phyloP scores from a whole-genome alignment of 1,140 invertebrate genomes.

The Portunus trituberculatus region DNA sequence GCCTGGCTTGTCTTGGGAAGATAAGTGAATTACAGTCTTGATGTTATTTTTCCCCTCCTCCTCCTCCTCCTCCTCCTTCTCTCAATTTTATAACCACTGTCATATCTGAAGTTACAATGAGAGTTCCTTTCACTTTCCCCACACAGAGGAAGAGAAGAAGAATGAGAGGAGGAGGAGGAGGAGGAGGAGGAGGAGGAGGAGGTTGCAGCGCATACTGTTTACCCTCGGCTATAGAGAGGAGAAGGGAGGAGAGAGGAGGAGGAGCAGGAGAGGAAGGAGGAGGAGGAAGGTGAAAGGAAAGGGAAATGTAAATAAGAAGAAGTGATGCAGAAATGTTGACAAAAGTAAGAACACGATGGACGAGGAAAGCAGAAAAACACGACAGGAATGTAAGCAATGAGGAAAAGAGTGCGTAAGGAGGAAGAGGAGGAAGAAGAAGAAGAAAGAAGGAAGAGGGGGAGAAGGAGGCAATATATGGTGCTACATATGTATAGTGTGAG shows the following conservation, averaged over 20 bases:
- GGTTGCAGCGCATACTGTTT: background rate
- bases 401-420: background rate
- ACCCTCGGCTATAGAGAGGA: constrained; percentile 24
- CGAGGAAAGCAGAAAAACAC: too few relatives aligned
- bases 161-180: background rate
- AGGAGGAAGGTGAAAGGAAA: background rate
- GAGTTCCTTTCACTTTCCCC: background rate
- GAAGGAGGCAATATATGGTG: too few relatives aligned
- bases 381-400: too few relatives aligned
- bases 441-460: too few relatives aligned
- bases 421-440: background rate
- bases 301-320: background rate
- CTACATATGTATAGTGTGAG: background rate
- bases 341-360: too few relatives aligned
- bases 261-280: background rate
- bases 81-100: background rate
- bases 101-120: too few relatives aligned
- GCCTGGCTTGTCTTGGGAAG: background rate
- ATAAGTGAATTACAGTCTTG: background rate
- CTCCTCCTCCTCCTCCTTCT: background rate
- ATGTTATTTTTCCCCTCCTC: background rate
- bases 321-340: too few relatives aligned
- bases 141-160: background rate
- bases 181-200: background rate
- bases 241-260: constrained; percentile 2